Base-by-base conservation (phyloP, 2,888 invertebrate species). In the Calameuta filiformis region DNA sequence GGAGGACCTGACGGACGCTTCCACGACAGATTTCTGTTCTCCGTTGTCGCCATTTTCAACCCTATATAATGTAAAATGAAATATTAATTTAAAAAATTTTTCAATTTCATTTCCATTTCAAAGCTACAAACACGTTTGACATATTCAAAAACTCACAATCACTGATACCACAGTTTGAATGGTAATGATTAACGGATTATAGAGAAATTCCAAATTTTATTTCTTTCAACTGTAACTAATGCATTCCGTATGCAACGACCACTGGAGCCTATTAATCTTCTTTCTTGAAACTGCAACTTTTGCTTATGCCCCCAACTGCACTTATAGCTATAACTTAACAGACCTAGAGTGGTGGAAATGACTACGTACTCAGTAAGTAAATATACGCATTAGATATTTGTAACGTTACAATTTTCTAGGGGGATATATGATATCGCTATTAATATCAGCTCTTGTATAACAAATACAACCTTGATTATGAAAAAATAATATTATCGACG, bases 1-100 rank as follows among this genome's bases (percentile, higher is more conserved):
- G 84, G 77, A 23, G 89, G 88, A 30, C 88, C 89, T 2, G 83
- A 73, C 9, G 86, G 85, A 68, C 86, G 73, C n/a, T 35, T 73
- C 80, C 81, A 85, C 56, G 56, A 56, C 6, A 56, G 56, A 56
- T 9, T 56, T 56, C 0, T 23, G 9, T 6, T 56, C 56, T 56
- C 56, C 37, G 37, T 40, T 15, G 23, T 15, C 12, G 12, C 15
- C 56, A 56, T 56, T 56, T 23, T 56, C 56, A 2, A 40, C 4
- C 4, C 40, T 40, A 15, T 15, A 40, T 37, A 37, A 37, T 40
- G 4, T 40, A 2, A 40, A 0, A 15, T 15, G 2, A 40, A 15
- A 4, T 15, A 15, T 40, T 40, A 4, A 4, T 15, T 15, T 1
- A 15, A 0, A 40, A 15, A 4, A 15, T 15, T 15, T 4, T 15